A percentile compares a stretch with the other conserved stretches of the same genome.
phyloP scores from a whole-genome alignment of 2,797 vertebrate species.

The Clarias platycephalus region DNA sequence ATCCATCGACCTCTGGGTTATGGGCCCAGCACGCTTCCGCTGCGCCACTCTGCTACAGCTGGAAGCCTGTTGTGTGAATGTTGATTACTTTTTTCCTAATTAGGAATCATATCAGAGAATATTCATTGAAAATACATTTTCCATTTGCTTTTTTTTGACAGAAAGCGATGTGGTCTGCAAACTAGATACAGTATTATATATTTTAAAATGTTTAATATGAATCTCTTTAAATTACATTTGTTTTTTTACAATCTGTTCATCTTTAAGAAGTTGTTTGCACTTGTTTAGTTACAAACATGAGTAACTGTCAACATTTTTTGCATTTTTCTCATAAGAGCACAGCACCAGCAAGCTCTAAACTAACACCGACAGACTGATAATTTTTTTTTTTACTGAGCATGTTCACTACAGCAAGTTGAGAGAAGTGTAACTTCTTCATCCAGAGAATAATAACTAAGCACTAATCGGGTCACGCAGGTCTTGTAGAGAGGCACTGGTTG shows the following conservation, averaged over 20 bases:
- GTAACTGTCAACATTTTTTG: background rate
- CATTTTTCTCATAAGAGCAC: background rate
- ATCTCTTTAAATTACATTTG: background rate
- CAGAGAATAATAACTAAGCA: background rate
- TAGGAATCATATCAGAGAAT: too few relatives aligned
- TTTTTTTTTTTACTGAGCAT: background rate
- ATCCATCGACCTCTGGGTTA: conserved; percentile 82
- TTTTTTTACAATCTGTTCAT: background rate
- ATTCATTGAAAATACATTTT: background rate
- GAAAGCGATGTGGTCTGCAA: background rate
- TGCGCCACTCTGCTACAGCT: conserved; percentile 77
- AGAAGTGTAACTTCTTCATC: background rate
- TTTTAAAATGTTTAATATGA: background rate
- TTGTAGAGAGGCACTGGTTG: conserved; percentile 90
- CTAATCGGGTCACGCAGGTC: conserved; percentile 57
- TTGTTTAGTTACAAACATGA: background rate
- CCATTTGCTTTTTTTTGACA: background rate
- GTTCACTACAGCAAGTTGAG: background rate
- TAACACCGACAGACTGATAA: too few relatives aligned
- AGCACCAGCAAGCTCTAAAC: background rate
- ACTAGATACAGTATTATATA: background rate
- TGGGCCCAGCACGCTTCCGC: conserved; percentile 82
- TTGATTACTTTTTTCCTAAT: background rate
- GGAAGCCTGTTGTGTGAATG: too few relatives aligned
- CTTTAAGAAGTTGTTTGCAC: background rate